Conservation (phyloP, 2,797 vertebrate species). For the Rhinatrema bivittatum region DNA sequence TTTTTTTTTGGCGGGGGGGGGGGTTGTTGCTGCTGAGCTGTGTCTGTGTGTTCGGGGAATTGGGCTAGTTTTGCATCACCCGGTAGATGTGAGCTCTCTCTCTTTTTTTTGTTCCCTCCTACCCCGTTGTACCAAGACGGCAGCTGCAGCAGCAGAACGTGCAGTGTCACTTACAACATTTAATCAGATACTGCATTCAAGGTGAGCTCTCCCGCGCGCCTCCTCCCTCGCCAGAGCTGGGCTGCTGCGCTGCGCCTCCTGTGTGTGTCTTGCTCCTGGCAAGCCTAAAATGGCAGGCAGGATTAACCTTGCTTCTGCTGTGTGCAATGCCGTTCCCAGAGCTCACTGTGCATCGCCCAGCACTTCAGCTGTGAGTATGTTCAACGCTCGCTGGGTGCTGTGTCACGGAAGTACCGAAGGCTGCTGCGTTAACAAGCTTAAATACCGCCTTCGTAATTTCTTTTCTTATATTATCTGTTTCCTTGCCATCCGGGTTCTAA, state of each 20-base stretch:
- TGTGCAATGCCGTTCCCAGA: constrained; percentile 67
- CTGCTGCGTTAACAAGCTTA: constrained; percentile 51
- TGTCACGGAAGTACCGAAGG: constrained; percentile 50
- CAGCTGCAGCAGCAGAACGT: too few species aligned
- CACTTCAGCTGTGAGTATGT: constrained; percentile 66
- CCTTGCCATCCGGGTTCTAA: constrained; percentile 53
- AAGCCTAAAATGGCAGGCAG: constrained; percentile 72
- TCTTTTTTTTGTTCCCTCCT: constrained; percentile 79
- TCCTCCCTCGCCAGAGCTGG: constrained; percentile 53
- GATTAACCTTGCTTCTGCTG: constrained; percentile 64
- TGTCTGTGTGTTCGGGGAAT: constrained; percentile 55
- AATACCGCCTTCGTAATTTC: constrained; percentile 55
- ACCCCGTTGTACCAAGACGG: constrained; percentile 74
- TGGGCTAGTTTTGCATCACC: constrained; percentile 67
- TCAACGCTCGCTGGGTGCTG: constrained; percentile 62
- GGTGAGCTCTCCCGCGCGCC: constrained; percentile 71
- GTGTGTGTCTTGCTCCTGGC: constrained; percentile 55
- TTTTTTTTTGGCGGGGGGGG: too few species aligned
- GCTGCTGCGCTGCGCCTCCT: too few species aligned
- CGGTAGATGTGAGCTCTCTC: constrained; percentile 67
- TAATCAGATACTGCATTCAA: constrained; percentile 85
- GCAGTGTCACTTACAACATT: constrained; percentile 84
- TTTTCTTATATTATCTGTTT: constrained; percentile 46
- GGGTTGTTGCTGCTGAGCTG: constrained; percentile 54
- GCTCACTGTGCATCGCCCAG: constrained; percentile 66